A percentile compares a stretch with the other conserved stretches of the same genome.
Evolutionary conservation across 1,140 invertebrate genomes (phyloP).

Genomic region (Drosophila guanche): DNA sequence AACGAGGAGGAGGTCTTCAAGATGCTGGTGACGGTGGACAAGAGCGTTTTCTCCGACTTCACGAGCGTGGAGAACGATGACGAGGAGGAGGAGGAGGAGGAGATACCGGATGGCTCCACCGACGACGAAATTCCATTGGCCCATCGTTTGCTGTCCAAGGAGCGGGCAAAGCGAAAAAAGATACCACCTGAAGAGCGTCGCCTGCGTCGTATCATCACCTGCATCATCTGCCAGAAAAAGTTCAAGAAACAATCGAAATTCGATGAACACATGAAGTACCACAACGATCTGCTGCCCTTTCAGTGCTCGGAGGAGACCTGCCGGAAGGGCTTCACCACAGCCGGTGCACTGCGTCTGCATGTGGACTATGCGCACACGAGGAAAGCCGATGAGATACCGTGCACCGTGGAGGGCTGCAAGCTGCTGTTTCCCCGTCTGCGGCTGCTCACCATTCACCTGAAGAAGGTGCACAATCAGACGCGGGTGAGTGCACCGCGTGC

Average conservation of each 20-base stretch:
- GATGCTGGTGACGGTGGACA: constrained; percentile 66
- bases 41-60: background rate
- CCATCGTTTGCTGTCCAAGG: constrained; percentile 26
- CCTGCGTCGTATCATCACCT: constrained; percentile 46
- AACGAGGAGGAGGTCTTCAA: constrained; percentile 80
- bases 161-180: constrained; percentile 14
- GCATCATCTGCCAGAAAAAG: constrained; percentile 72
- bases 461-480: constrained; percentile 73
- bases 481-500: constrained; percentile 43
- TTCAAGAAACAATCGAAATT: constrained; percentile 69
- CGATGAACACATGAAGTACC: constrained; percentile 79
- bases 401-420: constrained; percentile 62
- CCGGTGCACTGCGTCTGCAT: constrained; percentile 69
- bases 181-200: constrained; percentile 22
- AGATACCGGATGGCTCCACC: constrained; percentile 21
- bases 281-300: constrained; percentile 72
- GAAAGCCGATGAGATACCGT: constrained; percentile 54
- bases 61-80: constrained; percentile 15
- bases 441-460: constrained; percentile 74
- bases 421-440: constrained; percentile 66
- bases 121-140: constrained; percentile 68
- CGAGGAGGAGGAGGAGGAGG: background rate
- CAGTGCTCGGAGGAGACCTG: constrained; percentile 65
- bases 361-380: constrained; percentile 73
- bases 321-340: constrained; percentile 73